phyloP scores from a whole-genome alignment of 2,888 invertebrate species.

The Meta bourneti region DNA sequence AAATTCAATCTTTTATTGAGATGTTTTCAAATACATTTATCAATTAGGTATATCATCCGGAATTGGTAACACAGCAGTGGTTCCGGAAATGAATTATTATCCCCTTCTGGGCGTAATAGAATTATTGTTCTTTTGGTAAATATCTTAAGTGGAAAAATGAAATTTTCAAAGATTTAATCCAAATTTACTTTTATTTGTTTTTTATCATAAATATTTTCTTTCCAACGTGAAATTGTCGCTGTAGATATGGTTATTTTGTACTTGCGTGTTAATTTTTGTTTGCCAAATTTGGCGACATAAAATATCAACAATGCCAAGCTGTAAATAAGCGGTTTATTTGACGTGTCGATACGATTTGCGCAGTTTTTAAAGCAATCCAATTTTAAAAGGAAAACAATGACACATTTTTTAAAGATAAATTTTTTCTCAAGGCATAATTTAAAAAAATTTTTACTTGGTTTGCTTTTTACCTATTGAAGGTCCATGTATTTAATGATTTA shows the following conservation, averaged over 20 bases:
- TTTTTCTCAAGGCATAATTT: too few species aligned
- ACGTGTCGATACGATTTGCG: neutral
- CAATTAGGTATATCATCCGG: neutral
- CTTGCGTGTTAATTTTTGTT: conserved; percentile 11
- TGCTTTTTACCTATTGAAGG: too few species aligned
- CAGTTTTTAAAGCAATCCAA: neutral
- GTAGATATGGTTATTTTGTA: neutral
- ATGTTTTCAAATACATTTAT: neutral
- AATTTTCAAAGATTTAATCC: neutral
- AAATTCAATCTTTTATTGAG: neutral
- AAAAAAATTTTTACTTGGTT: too few species aligned
- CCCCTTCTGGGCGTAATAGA: conserved; percentile 25
- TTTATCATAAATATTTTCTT: neutral
- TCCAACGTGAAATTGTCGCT: neutral
- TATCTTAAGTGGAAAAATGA: neutral
- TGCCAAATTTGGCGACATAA: conserved; percentile 52
- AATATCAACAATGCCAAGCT: neutral
- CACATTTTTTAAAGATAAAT: too few species aligned
- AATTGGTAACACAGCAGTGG: conserved; percentile 11
- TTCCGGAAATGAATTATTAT: conserved; percentile 59
- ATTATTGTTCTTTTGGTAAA: conserved; percentile 2
- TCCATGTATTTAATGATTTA: too few species aligned
- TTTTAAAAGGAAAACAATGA: too few species aligned
- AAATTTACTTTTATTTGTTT: neutral
- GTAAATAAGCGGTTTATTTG: conserved; percentile 50